phyloP scores from a whole-genome alignment of 2,797 vertebrate genomes.

The Taeniopygia guttata region DNA sequence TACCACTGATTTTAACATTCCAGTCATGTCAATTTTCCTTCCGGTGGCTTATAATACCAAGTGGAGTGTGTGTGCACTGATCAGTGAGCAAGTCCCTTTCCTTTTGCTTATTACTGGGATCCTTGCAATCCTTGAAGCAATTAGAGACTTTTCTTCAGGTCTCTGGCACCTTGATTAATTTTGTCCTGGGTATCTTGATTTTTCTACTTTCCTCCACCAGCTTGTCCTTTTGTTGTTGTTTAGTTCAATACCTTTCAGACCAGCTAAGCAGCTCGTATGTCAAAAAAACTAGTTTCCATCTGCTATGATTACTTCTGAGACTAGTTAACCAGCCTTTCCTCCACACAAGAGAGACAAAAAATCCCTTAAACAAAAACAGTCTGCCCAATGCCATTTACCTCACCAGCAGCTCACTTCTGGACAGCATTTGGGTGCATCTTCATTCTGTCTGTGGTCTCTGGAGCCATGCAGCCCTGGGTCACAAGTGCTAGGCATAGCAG shows the following conservation, averaged over 20 bases:
- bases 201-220: background rate
- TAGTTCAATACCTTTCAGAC: background rate
- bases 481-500: background rate
- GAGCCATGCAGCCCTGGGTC: background rate
- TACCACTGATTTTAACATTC: background rate
- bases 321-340: background rate
- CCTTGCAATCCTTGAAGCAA: background rate
- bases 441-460: background rate
- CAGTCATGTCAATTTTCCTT: background rate
- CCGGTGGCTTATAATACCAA: background rate
- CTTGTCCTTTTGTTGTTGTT: background rate
- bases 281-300: background rate
- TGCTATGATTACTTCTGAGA: background rate
- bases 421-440: background rate
- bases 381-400: background rate
- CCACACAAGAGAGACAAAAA: background rate
- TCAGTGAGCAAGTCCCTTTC: background rate
- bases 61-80: background rate
- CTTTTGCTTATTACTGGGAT: background rate
- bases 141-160: conserved; percentile 7
- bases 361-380: background rate
- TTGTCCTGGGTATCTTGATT: background rate
- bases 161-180: conserved; percentile 9
- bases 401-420: background rate
- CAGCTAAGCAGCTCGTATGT: background rate